Evolutionary conservation across 2,797 vertebrate genomes (phyloP), one percentile per base, ranked within the genome.

Genomic region (Enoplosus armatus): DNA sequence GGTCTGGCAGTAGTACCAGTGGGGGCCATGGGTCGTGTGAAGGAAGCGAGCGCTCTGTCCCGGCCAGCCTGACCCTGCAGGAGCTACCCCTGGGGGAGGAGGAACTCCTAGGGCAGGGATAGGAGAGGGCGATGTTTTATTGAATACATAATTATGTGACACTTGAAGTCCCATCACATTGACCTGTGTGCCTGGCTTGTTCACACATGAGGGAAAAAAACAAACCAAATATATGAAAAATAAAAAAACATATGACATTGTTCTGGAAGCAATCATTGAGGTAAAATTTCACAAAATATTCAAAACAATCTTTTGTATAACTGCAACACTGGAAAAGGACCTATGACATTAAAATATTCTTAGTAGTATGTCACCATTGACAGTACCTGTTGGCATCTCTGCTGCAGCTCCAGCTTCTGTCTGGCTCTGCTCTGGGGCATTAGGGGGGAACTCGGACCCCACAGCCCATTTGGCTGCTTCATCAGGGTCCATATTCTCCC

Each of bases 381-480:
- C 4, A 58, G 7, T 87, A 92, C 90, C 90, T 89, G 77, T 62
- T 62, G 82, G 56, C 10, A 24, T 72, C 54, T 85, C 62, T 45
- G 69, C 50, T 18, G 86, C 31, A 53, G 81, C 45, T 72, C 61
- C 80, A n/a, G 59, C 29, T 61, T 75, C 51, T 63, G 83, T 45
- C 29, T 90, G 48, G 60, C 50, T 89, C 69, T 86, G 73, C 27
- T 82, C 59, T 2, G 62, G 43, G 15, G 70, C 27, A 54, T 68
- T 66, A 43, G 77, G 10, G 14, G 59, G 71, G n/a, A 85, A 94
- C n/a, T 96, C 93, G 0, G 95, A 93, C 3, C 81, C 93, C 18
- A 93, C 24, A 0, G 90, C 77, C 95, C 95, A 96, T 79, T 91
- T 93, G 14, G 88, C 86, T 27, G 91, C 91, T 80, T 95, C 94